Conservation (phyloP, 2,113 vertebrate species). For the Ceyx margarethae region DNA sequence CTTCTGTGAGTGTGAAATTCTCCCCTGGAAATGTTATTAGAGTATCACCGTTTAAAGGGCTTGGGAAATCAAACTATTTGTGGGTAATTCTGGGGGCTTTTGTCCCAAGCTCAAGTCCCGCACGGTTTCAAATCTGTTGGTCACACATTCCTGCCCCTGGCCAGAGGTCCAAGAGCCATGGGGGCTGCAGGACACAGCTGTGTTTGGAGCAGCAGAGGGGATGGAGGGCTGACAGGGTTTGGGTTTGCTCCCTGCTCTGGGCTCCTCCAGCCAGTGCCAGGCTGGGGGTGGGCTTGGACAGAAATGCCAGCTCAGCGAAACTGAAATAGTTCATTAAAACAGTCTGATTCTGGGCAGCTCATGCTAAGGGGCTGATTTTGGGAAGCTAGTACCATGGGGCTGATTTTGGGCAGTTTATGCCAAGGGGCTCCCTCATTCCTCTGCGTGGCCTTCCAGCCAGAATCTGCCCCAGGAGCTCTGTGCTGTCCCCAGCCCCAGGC, state of each 20-base stretch:
- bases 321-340: not conserved
- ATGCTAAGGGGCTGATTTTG: not conserved
- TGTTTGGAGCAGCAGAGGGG: not conserved
- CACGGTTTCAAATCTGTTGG: not conserved
- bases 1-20: not conserved
- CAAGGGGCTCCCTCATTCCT: no score
- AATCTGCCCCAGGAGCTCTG: not conserved
- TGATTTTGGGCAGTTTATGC: no score
- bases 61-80: not conserved
- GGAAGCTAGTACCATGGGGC: no score
- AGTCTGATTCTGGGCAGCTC: not conserved
- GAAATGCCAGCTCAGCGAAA: not conserved
- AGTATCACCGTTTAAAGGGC: not conserved
- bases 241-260: not conserved
- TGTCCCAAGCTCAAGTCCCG: not conserved
- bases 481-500: not conserved
- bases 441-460: not conserved
- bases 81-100: not conserved
- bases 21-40: not conserved
- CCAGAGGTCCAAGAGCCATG: rapidly evolving
- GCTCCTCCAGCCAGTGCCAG: not conserved
- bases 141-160: not conserved
- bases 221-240: not conserved
- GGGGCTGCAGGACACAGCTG: not conserved
- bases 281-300: not conserved